phyloP scores from a whole-genome alignment of 2,888 invertebrate genomes.

The Melieria picta region DNA sequence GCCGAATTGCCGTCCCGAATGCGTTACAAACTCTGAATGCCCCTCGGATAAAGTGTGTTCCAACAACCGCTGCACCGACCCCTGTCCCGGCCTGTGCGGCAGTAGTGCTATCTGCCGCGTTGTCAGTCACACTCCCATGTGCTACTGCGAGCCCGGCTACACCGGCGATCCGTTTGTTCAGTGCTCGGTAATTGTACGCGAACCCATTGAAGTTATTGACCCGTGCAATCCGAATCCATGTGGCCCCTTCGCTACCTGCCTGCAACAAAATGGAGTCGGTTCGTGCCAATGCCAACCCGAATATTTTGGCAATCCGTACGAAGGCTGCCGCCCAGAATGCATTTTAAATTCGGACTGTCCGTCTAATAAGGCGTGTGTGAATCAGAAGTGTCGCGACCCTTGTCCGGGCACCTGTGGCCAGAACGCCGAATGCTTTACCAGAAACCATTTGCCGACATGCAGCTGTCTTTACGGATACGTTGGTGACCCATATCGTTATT shows the following conservation, averaged over 20 bases:
- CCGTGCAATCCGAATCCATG: slow-evolving; percentile 85
- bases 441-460: slow-evolving; percentile 77
- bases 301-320: slow-evolving; percentile 82
- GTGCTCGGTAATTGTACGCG: slow-evolving; percentile 68
- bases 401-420: slow-evolving; percentile 82
- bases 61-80: slow-evolving; percentile 79
- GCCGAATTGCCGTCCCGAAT: slow-evolving; percentile 79
- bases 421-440: slow-evolving; percentile 78
- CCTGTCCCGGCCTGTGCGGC: slow-evolving; percentile 79
- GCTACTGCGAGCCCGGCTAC: slow-evolving; percentile 71
- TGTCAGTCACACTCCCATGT: slow-evolving; percentile 82
- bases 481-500: slow-evolving; percentile 80
- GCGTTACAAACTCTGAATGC: slow-evolving; percentile 81
- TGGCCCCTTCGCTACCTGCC: slow-evolving; percentile 80
- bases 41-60: slow-evolving; percentile 75
- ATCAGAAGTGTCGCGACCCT: slow-evolving; percentile 80
- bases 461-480: slow-evolving; percentile 76
- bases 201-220: slow-evolving; percentile 63
- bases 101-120: slow-evolving; percentile 78
- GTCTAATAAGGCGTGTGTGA: slow-evolving; percentile 75
- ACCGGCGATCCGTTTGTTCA: slow-evolving; percentile 65
- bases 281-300: slow-evolving; percentile 77
- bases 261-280: slow-evolving; percentile 72
- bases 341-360: slow-evolving; percentile 77
- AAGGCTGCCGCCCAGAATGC: slow-evolving; percentile 80